phyloP scores from a whole-genome alignment of 53 echinoderm and acorn worm species.

The Patiria pectinifera region DNA sequence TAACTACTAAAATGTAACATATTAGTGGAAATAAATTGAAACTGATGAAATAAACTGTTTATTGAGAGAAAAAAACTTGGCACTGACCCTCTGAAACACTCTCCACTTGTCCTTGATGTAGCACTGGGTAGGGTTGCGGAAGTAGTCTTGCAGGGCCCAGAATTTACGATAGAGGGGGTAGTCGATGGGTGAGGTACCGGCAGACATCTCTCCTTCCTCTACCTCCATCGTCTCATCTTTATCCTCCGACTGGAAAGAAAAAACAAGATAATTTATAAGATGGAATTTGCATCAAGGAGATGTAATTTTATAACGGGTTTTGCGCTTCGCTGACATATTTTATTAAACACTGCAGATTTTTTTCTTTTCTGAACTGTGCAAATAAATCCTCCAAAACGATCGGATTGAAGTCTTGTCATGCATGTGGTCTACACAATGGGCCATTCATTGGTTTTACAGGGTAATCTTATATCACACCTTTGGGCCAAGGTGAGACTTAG shows the following conservation, averaged over 20 bases:
- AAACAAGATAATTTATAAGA: background rate
- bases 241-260: conserved; percentile 72
- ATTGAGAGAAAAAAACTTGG: background rate
- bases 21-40: background rate
- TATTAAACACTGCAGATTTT: no score
- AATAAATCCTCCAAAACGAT: no score
- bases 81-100: conserved; percentile 77
- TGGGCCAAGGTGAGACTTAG: no score
- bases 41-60: background rate
- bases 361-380: no score
- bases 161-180: conserved; percentile 95
- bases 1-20: no score
- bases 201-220: conserved; percentile 91
- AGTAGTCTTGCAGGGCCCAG: conserved; percentile 93
- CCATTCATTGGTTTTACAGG: no score
- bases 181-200: conserved; percentile 73
- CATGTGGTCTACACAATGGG: no score
- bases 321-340: no score
- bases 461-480: no score
- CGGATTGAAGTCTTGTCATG: no score
- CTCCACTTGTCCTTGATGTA: conserved; percentile 90
- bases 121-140: conserved; percentile 88
- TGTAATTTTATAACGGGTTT: no score
- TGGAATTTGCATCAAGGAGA: background rate
- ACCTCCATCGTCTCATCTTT: conserved; percentile 86